These are phyloP conservation scores for Murina feae DNA, from an alignment of 2,113 vertebrate species.

Conservation along the genomic window DNA sequence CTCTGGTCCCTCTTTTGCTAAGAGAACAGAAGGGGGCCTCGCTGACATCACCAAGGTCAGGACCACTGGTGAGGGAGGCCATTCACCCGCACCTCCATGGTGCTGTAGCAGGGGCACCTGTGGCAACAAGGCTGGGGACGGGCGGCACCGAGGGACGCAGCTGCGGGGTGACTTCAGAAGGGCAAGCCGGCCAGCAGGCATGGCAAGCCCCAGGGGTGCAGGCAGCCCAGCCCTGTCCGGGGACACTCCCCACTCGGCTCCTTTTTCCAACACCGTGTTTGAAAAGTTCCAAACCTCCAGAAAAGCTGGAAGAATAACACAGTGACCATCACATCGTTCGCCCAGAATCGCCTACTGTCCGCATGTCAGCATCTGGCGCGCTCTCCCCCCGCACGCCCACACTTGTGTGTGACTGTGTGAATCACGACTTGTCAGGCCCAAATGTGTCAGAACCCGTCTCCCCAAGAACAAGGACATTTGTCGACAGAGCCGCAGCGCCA, in stretches of 20 bases:
- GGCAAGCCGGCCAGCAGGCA: no score
- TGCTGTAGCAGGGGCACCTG: not conserved
- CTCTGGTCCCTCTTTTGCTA: not conserved
- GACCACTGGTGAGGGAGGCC: not conserved
- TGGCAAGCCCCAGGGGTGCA: fast-evolving
- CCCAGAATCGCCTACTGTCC: fast-evolving
- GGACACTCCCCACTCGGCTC: not conserved
- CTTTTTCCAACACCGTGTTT: not conserved
- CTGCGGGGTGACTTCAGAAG: not conserved
- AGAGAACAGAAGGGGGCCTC: not conserved
- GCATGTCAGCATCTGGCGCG: not conserved
- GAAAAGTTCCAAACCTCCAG: not conserved
- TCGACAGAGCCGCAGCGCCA: not conserved
- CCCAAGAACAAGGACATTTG: not conserved
- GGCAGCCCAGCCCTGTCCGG: not conserved
- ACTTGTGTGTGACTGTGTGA: not conserved
- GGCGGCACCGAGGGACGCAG: not conserved
- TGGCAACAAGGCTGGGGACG: not conserved
- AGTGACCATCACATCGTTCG: not conserved
- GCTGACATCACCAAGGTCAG: not conserved
- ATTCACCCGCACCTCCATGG: not conserved
- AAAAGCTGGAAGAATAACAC: not conserved
- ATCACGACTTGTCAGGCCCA: not conserved
- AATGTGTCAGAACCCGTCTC: not conserved
- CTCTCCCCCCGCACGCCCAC: not conserved